phyloP scores from a whole-genome alignment of 2,888 invertebrate species.

The Mythimna loreyi region DNA sequence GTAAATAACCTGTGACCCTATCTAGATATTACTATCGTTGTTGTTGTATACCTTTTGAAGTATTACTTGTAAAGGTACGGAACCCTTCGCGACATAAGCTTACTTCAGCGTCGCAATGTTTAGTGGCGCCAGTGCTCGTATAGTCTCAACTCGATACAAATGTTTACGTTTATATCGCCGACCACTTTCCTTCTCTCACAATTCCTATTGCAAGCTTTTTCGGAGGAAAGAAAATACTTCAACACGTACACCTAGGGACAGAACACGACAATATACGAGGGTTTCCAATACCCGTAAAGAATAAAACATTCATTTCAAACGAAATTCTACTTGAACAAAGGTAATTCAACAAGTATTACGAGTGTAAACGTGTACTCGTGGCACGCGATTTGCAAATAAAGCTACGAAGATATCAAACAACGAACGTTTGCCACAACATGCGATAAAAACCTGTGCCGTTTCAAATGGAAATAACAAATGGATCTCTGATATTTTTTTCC shows the following conservation, averaged over 20 bases:
- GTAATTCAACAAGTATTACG: conserved; percentile 84
- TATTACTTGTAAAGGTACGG: conserved; percentile 19
- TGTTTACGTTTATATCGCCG: conserved; percentile 49
- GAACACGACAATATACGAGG: conserved; percentile 58
- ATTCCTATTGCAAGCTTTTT: conserved; percentile 49
- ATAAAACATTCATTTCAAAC: conserved; percentile 66
- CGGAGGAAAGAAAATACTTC: conserved; percentile 41
- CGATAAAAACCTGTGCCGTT: conserved; percentile 83
- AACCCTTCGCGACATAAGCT: conserved; percentile 39
- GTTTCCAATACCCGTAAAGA: conserved; percentile 63
- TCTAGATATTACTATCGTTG: conserved; percentile 28
- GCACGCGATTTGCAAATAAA: conserved; percentile 90
- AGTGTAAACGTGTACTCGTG: conserved; percentile 74
- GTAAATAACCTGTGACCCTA: conserved; percentile 34
- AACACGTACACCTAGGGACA: conserved; percentile 58
- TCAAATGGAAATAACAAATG: conserved; percentile 85
- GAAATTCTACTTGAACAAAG: conserved; percentile 74
- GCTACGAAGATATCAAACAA: conserved; percentile 86
- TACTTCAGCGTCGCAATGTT: conserved; percentile 36
- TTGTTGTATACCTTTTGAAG: conserved; percentile 29
- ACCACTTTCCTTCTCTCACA: conserved; percentile 51
- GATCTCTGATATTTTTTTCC: conserved; percentile 75
- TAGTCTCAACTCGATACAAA: conserved; percentile 54
- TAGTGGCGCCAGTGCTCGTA: conserved; percentile 40
- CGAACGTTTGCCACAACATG: conserved; percentile 78